Evolutionary conservation across 2,797 vertebrate genomes (phyloP).

Genomic region (Eremophila alpestris): DNA sequence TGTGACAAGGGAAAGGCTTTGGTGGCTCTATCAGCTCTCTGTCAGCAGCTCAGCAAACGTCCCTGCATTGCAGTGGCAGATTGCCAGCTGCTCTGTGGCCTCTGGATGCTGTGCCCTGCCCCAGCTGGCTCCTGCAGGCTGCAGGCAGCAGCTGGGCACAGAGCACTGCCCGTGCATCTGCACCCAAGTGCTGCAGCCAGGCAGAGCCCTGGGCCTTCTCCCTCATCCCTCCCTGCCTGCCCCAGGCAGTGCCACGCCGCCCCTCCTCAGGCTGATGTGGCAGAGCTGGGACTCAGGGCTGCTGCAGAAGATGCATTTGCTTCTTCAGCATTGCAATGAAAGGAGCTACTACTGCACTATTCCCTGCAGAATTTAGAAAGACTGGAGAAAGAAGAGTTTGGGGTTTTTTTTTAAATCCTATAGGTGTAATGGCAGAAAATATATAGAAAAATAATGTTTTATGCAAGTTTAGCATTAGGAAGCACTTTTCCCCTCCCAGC

Average conservation of each 20-base stretch:
- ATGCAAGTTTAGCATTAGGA: neutral
- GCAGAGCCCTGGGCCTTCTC: too few relatives aligned
- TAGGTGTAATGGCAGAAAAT: neutral
- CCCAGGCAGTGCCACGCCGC: rapidly evolving
- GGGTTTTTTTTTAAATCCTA: neutral
- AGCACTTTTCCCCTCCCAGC: neutral
- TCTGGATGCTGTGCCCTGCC: neutral
- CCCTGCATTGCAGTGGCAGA: too few relatives aligned
- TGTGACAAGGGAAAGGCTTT: neutral
- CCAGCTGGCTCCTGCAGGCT: neutral
- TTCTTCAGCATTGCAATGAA: neutral
- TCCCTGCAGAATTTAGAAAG: neutral
- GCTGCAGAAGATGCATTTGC: neutral
- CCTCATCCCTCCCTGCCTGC: neutral
- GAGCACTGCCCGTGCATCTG: neutral
- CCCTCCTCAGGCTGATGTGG: neutral
- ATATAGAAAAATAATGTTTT: neutral
- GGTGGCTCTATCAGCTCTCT: neutral
- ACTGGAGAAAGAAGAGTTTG: neutral
- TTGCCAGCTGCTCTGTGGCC: neutral
- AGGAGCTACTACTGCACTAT: neutral
- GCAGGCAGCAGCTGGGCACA: neutral
- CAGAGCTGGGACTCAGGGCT: neutral
- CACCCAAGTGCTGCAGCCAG: neutral
- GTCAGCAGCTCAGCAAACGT: rapidly evolving